Percentiles rank a stretch among this genome's conserved stretches.
Conservation (phyloP, 2,797 vertebrate genomes). For the Anas georgica region DNA sequence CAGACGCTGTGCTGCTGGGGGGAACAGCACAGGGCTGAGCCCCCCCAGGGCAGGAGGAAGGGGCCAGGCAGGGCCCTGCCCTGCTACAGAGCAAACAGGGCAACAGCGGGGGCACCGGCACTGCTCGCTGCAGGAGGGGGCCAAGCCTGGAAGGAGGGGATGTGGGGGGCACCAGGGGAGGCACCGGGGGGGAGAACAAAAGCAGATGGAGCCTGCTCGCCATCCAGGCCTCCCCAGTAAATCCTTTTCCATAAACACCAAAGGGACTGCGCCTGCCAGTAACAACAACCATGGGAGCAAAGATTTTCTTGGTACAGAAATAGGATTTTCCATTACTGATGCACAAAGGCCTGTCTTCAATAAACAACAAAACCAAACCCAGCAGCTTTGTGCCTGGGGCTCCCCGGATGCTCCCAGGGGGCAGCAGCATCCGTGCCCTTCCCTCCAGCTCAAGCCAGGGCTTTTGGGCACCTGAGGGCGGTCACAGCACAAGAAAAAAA, state of each 20-base stretch:
- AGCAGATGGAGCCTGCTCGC: conserved; percentile 24
- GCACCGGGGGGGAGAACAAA: not conserved
- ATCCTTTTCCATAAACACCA: conserved; percentile 46
- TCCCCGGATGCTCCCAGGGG: not conserved
- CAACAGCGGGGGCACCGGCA: not conserved
- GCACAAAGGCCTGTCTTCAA: conserved; percentile 35
- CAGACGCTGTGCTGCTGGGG: not conserved
- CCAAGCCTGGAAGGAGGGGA: not conserved
- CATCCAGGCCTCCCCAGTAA: conserved; percentile 13
- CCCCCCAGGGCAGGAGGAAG: not conserved
- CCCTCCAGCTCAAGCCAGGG: not conserved
- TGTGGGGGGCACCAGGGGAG: not conserved
- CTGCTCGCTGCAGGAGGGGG: not conserved
- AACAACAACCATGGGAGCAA: conserved; percentile 37
- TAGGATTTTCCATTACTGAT: conserved; percentile 57
- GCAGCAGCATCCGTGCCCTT: not conserved
- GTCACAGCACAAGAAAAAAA: not conserved
- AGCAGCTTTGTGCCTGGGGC: not conserved
- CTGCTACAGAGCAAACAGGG: not conserved
- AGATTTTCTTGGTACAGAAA: conserved; percentile 53
- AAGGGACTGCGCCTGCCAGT: conserved; percentile 12
- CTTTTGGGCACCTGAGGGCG: not conserved
- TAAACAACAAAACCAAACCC: conserved; percentile 32
- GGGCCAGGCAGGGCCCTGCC: not conserved
- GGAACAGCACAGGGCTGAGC: not conserved